A percentile compares a stretch with the other conserved stretches of the same genome.
phyloP scores from a whole-genome alignment of 2,113 vertebrate species.

The Ginglymostoma cirratum region DNA sequence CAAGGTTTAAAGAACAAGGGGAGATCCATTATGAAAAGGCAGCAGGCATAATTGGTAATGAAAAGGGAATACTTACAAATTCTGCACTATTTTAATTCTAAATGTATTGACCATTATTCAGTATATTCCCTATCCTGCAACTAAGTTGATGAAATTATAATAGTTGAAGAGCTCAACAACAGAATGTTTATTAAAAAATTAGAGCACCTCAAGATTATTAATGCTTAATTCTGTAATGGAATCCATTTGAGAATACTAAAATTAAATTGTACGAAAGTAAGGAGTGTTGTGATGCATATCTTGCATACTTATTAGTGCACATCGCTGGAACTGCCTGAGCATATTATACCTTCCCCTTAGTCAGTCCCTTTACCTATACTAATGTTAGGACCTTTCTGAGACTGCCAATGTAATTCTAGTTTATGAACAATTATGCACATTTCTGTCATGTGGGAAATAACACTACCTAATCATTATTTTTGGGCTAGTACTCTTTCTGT shows the following conservation, averaged over 20 bases:
- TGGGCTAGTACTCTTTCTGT: neutral
- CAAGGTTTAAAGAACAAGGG: neutral
- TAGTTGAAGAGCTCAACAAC: neutral
- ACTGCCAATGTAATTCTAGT: neutral
- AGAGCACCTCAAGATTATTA: neutral
- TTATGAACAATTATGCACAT: neutral
- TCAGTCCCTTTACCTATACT: neutral
- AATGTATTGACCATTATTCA: neutral
- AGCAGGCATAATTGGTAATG: neutral
- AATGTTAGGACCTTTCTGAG: neutral
- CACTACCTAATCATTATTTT: neutral
- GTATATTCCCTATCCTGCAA: neutral
- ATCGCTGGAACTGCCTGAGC: neutral
- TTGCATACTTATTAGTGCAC: neutral
- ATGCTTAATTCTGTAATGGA: neutral
- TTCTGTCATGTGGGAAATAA: neutral
- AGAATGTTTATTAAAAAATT: neutral
- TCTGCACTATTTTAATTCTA: neutral
- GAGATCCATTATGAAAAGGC: neutral
- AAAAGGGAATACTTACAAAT: neutral
- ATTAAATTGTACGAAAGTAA: neutral
- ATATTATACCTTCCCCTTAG: neutral
- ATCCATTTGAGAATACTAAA: slow-evolving; percentile 24
- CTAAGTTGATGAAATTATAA: neutral
- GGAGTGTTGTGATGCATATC: neutral